Evolutionary conservation across 64 coral and sea anemone genomes (phyloP).

Genomic region (Acropora yongei): DNA sequence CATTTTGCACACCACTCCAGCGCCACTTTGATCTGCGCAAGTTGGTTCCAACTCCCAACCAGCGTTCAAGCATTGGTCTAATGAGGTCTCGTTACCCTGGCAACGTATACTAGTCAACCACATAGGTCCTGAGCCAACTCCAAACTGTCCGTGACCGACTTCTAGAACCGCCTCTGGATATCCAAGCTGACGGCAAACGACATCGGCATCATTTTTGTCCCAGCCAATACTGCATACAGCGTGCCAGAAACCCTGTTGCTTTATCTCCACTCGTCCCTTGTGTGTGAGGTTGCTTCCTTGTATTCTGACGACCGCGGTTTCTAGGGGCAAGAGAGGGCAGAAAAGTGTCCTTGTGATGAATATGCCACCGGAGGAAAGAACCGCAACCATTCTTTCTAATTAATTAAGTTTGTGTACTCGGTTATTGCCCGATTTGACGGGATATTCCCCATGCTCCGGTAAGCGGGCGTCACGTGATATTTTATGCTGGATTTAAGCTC

Average conservation of each 20-base stretch:
- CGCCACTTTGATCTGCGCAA: background rate
- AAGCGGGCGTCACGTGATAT: too few species aligned
- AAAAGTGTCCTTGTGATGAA: too few species aligned
- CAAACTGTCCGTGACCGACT: conserved; percentile 23
- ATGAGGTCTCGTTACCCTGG: conserved; percentile 30
- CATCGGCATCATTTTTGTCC: conserved; percentile 41
- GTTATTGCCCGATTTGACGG: too few species aligned
- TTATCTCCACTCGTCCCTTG: conserved; percentile 48
- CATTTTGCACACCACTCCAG: conserved; percentile 28
- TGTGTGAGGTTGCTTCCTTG: background rate
- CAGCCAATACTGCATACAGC: conserved; percentile 25
- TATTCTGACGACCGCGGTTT: conserved; percentile 19
- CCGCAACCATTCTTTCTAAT: too few species aligned
- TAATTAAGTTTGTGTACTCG: too few species aligned
- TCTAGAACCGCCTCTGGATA: conserved; percentile 17
- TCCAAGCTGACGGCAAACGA: conserved; percentile 56
- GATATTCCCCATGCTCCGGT: too few species aligned
- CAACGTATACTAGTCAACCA: conserved; percentile 34
- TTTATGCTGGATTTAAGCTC: too few species aligned
- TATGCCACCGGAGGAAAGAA: too few species aligned
- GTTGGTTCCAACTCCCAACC: conserved; percentile 11
- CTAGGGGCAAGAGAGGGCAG: background rate
- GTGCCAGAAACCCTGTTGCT: conserved; percentile 27
- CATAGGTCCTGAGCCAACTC: conserved; percentile 26
- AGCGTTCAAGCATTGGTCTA: conserved; percentile 39